Evolutionary conservation across 2,113 vertebrate genomes (phyloP).

Genomic region (Protobothrops flavoviridis): DNA sequence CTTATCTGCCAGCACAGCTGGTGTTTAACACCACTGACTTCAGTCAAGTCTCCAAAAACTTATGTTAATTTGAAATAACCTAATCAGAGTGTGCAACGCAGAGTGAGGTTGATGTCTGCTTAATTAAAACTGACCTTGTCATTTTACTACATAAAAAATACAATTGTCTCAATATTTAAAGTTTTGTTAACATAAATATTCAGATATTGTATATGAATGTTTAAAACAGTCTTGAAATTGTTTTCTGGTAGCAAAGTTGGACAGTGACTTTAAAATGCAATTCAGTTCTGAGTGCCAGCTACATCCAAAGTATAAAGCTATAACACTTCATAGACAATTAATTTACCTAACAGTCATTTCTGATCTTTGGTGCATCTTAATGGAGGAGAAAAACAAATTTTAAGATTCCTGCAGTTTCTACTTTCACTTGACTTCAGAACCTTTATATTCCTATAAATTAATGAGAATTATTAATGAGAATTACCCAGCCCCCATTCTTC

Average conservation of each 20-base stretch:
- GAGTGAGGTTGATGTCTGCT: constrained; percentile 78
- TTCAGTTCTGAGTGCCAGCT: constrained; percentile 53
- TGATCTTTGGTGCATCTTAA: background rate
- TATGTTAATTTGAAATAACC: constrained; percentile 84
- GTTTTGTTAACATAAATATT: constrained; percentile 70
- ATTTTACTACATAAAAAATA: constrained; percentile 73
- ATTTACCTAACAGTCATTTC: background rate
- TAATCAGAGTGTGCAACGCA: constrained; percentile 80
- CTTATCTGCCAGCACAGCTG: constrained; percentile 87
- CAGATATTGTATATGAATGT: constrained; percentile 58
- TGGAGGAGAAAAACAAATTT: background rate
- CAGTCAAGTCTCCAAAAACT: constrained; percentile 81
- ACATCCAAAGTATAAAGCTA: constrained; percentile 57
- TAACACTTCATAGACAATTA: background rate
- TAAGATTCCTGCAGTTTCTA: background rate
- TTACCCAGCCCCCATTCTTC: background rate
- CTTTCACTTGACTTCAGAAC: background rate
- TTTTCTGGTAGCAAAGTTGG: constrained; percentile 64
- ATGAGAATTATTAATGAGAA: background rate
- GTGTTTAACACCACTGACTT: constrained; percentile 84
- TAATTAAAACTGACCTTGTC: constrained; percentile 85
- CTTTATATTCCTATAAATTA: background rate
- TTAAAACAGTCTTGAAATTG: constrained; percentile 56
- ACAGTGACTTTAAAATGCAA: constrained; percentile 63
- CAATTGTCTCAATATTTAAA: constrained; percentile 73